Conservation (phyloP, 2,888 invertebrate genomes). For the Ganaspis brasiliensis region DNA sequence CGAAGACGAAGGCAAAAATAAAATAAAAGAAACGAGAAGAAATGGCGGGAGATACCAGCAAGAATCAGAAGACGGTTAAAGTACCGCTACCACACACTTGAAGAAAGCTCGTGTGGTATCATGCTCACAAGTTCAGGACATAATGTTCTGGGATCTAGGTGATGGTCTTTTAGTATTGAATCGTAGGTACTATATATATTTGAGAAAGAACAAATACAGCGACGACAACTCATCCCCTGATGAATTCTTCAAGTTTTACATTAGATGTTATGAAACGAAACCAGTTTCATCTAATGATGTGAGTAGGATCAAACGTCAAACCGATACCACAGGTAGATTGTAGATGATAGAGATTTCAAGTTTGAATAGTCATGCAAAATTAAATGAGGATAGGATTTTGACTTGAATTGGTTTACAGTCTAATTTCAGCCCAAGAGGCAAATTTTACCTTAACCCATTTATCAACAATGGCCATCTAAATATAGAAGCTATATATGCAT, state of each 20-base stretch:
- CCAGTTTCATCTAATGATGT: conserved; percentile 13
- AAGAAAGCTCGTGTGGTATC: conserved; percentile 34
- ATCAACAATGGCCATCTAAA: neutral
- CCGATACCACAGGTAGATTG: conserved; percentile 1
- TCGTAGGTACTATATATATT: neutral
- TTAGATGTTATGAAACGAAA: neutral
- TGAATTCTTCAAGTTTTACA: neutral
- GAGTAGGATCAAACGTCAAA: conserved; percentile 12
- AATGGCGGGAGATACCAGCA: conserved; percentile 47
- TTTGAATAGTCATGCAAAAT: conserved; percentile 9
- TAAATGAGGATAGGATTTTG: neutral
- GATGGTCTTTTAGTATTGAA: neutral
- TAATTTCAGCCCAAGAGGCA: neutral
- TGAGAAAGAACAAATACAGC: neutral
- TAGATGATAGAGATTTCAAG: conserved; percentile 14
- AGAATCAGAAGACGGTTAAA: conserved; percentile 69
- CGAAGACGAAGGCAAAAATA: conserved; percentile 28
- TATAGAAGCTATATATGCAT: no score
- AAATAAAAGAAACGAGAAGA: no score
- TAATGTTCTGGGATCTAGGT: neutral
- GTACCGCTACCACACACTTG: conserved; percentile 69
- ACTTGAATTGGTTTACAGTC: neutral
- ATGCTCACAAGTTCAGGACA: neutral
- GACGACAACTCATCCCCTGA: neutral
- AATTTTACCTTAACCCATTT: neutral